Evolutionary conservation across 2,797 vertebrate genomes (phyloP).

Genomic region (Microctenopoma steveboyesi): DNA sequence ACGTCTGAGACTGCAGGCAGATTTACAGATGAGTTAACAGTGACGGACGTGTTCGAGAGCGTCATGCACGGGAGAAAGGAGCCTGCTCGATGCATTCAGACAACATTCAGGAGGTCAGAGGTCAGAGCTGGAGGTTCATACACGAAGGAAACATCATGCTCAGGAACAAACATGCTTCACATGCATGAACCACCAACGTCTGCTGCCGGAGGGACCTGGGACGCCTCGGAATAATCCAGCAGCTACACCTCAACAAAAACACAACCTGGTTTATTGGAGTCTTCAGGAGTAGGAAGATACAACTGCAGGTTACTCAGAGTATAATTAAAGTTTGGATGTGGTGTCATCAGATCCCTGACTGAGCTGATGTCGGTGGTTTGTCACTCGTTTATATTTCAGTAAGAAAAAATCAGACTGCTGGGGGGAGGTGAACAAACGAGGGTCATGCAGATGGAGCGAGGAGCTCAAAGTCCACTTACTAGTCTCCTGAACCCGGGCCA

Average conservation of each 20-base stretch:
- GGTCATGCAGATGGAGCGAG: slow-evolving; percentile 50
- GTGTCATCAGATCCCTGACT: neutral
- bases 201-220: neutral
- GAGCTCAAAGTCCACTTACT: slow-evolving; percentile 89
- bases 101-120: neutral
- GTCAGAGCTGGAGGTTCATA: neutral
- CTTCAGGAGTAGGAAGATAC: too few species aligned
- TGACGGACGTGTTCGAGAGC: neutral
- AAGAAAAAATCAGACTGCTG: neutral
- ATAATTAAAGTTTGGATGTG: neutral
- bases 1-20: slow-evolving; percentile 89
- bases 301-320: too few species aligned
- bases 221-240: too few species aligned
- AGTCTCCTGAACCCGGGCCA: slow-evolving; percentile 99
- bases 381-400: neutral
- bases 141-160: too few species aligned
- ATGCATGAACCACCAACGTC: slow-evolving; percentile 28
- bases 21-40: slow-evolving; percentile 6
- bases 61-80: slow-evolving; percentile 29
- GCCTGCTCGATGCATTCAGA: slow-evolving; percentile 9
- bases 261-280: too few species aligned
- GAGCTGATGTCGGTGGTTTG: slow-evolving; percentile 30
- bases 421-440: neutral
- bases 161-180: slow-evolving; percentile 16
- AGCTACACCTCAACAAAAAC: too few species aligned